Evolutionary conservation across 2,888 invertebrate genomes (phyloP), one percentile per base, ranked within the genome.

Genomic region (Drosophila fulvimacula): DNA sequence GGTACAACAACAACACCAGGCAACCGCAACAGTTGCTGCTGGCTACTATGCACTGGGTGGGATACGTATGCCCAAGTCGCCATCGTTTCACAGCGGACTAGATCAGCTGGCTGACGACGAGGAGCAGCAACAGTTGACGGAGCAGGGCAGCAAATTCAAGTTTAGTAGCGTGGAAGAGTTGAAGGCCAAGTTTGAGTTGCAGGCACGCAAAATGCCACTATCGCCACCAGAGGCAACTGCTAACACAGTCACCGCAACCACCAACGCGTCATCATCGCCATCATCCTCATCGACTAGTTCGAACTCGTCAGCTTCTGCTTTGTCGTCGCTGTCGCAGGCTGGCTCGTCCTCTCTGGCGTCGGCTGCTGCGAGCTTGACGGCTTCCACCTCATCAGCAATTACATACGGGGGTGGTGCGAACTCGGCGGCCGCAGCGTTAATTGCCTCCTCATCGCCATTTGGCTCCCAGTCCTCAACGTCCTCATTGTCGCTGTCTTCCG

Each of bases 31-130:
- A 55, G 57, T 38, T 46, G 64, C 49, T 34, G 61, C 76, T 64
- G 85, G 89, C 53, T 90, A 90, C 62, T 89, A 90, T 88, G 91
- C 91, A 86, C 93, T 95, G 75, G 96, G 76, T 21, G 65, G 84
- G 44, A 86, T 82, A 52, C 87, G 96, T 80, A 95, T 97, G 91
- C 97, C 97, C 83, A 97, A 97, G 93, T 96, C 96, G 89, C 97
- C 97, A 79, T 97, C 96, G 91, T 97, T 97, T 93, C 97, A 97
- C 93, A 96, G 96, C 93, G 97, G 96, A 66, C 94, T 97, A 82
- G 96, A 97, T 92, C 94, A 96, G 90, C 96, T 96, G 88, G 81
- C 88, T 60, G 85, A 89, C 85, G 81, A 88, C 94, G 80, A 63
- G 64, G 56, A 48, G 17, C 48, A 30, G 30, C 48, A 48, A 5